Percentiles rank a stretch among this genome's conserved stretches.
Conservation (phyloP, 2,888 invertebrate genomes). For the Caenorhabditis sp. region DNA sequence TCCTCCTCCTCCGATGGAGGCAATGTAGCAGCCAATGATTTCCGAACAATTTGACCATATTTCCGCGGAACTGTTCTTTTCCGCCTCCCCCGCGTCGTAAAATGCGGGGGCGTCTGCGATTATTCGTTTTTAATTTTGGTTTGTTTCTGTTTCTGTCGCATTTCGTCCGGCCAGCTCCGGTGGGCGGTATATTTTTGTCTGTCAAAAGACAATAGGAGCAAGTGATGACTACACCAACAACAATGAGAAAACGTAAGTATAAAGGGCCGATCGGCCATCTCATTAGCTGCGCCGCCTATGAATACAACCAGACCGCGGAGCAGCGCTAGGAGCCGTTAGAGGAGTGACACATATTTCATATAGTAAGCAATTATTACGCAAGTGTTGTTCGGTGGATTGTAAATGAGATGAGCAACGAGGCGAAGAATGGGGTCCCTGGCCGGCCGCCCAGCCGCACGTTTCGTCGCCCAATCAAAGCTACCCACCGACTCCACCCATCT, state of each 20-base stretch:
- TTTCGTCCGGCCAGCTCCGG: slow-evolving; percentile 22
- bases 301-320: slow-evolving; percentile 15
- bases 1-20: background rate
- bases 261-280: slow-evolving; percentile 39
- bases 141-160: background rate
- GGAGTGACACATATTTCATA: slow-evolving; percentile 51
- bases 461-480: slow-evolving; percentile 55
- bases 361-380: slow-evolving; percentile 56
- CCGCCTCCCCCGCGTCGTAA: slow-evolving; percentile 27
- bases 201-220: slow-evolving; percentile 1
- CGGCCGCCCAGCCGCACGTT: slow-evolving; percentile 34
- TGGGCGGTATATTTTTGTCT: slow-evolving; percentile 32
- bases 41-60: slow-evolving; percentile 29
- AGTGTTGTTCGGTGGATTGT: slow-evolving; percentile 54
- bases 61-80: background rate
- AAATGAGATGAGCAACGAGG: slow-evolving; percentile 55
- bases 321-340: slow-evolving; percentile 13
- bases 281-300: slow-evolving; percentile 36
- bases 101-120: slow-evolving; percentile 6
- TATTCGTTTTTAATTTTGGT: slow-evolving; percentile 9
- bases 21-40: slow-evolving; percentile 37
- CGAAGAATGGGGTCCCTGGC: slow-evolving; percentile 51
- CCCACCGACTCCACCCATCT: slow-evolving; percentile 53
- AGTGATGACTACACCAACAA: slow-evolving; percentile 13
- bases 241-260: slow-evolving; percentile 25